A percentile compares a stretch with the other conserved stretches of the same genome.
Conservation (phyloP, 2,888 invertebrate genomes). For the Cephus sareptanus region DNA sequence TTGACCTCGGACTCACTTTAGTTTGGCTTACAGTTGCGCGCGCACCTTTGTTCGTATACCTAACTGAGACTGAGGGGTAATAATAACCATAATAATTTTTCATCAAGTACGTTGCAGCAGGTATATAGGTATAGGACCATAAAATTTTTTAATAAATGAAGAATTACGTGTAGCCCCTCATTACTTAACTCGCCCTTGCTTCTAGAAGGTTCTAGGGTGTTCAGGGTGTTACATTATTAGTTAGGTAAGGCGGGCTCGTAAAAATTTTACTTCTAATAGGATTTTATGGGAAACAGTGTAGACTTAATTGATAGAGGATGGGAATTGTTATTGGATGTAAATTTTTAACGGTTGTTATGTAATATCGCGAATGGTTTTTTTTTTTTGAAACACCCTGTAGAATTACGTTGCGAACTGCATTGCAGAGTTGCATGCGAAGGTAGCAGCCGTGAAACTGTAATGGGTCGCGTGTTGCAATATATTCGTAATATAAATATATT, state of each 20-base stretch:
- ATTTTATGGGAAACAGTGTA: background rate
- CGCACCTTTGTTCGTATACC: background rate
- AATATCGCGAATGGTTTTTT: background rate
- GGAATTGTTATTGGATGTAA: background rate
- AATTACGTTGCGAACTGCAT: slow-evolving; percentile 35
- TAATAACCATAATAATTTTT: background rate
- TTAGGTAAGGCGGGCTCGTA: too few relatives aligned
- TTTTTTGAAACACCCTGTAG: background rate
- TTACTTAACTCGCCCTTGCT: background rate
- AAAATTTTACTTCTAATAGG: too few relatives aligned
- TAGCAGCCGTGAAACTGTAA: slow-evolving; percentile 1
- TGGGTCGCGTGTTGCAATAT: slow-evolving; percentile 32
- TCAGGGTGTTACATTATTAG: background rate
- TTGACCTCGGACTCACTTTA: slow-evolving; percentile 32
- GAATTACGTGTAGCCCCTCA: background rate
- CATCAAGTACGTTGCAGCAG: background rate
- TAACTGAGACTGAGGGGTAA: background rate
- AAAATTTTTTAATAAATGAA: background rate
- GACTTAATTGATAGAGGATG: too few relatives aligned
- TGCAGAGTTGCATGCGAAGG: slow-evolving; percentile 51
- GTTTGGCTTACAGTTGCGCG: slow-evolving; percentile 17
- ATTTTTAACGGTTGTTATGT: background rate
- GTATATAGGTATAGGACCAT: background rate
- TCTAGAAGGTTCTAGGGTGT: background rate
- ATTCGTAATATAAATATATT: background rate